These are phyloP conservation scores for Paradoxurus hermaphroditus DNA, from an alignment of 2,113 vertebrate species.

Conservation along the genomic window DNA sequence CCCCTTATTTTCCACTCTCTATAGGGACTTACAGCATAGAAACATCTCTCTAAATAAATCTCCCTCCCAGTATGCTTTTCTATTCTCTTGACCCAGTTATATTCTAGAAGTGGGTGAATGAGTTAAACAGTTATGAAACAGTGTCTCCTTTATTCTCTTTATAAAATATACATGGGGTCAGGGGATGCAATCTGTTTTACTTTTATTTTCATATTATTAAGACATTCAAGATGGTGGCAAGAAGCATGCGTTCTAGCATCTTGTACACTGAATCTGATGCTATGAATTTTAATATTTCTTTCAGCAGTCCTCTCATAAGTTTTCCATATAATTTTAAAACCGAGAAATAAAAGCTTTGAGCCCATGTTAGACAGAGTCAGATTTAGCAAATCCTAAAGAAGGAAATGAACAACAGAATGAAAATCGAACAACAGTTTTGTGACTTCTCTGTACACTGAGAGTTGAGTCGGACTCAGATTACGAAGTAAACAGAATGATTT, in stretches of 20 bases:
- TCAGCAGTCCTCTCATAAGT: not conserved
- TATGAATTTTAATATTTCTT: not conserved
- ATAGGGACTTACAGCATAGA: not conserved
- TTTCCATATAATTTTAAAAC: not conserved
- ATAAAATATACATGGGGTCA: not conserved
- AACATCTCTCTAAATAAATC: not conserved
- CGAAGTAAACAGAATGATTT: not conserved
- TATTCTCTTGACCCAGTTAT: not conserved
- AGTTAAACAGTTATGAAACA: not conserved
- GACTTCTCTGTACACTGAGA: not conserved
- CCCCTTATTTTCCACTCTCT: not conserved
- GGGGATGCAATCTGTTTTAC: not conserved
- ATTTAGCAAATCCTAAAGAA: not conserved
- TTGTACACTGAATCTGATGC: not conserved
- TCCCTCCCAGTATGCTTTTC: not conserved
- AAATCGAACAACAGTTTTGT: not conserved
- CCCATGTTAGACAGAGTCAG: not conserved
- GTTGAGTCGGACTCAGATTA: not conserved
- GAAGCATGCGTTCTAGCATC: not conserved
- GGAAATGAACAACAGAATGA: not conserved
- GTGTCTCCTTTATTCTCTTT: not conserved
- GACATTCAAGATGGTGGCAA: not conserved
- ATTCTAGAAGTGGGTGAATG: not conserved
- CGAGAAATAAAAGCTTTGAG: not conserved
- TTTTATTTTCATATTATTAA: not conserved